These are phyloP conservation scores for Equus quagga DNA, from an alignment of 2,113 vertebrate genomes.

Conservation along the genomic window DNA sequence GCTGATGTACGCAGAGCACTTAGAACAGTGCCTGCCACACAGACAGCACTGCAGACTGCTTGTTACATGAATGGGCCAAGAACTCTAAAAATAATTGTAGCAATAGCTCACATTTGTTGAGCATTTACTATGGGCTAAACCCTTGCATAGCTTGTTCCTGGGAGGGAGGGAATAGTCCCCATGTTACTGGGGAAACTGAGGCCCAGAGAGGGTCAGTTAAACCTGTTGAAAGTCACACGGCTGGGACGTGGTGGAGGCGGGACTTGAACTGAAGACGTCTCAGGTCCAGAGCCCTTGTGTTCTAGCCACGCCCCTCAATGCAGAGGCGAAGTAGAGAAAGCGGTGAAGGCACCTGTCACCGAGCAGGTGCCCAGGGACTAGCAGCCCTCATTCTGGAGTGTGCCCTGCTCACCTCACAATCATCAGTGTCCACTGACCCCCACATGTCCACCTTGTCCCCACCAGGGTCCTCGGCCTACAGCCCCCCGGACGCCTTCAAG, in stretches of 20 bases:
- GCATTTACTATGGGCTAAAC: background rate
- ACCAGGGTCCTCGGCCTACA: slow-evolving; percentile 87
- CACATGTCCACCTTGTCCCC: background rate
- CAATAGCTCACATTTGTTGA: background rate
- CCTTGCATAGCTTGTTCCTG: background rate
- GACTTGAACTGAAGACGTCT: background rate
- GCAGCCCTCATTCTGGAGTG: background rate
- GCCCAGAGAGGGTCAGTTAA: background rate
- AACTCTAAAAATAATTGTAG: background rate
- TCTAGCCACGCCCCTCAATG: background rate
- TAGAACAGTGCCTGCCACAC: no score
- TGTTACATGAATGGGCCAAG: background rate
- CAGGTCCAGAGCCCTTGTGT: background rate
- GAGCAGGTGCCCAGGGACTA: background rate
- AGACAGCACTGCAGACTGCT: background rate
- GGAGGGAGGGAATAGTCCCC: background rate
- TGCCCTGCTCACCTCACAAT: background rate
- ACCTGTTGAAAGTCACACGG: background rate
- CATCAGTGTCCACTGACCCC: background rate
- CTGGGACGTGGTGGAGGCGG: background rate
- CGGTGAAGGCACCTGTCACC: fast-evolving
- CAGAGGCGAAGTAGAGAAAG: background rate
- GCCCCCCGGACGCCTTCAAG: slow-evolving; percentile 93
- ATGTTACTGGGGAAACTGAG: background rate
- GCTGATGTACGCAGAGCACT: background rate